Conservation (phyloP, 2,113 vertebrate species). For the Pandion haliaetus region DNA sequence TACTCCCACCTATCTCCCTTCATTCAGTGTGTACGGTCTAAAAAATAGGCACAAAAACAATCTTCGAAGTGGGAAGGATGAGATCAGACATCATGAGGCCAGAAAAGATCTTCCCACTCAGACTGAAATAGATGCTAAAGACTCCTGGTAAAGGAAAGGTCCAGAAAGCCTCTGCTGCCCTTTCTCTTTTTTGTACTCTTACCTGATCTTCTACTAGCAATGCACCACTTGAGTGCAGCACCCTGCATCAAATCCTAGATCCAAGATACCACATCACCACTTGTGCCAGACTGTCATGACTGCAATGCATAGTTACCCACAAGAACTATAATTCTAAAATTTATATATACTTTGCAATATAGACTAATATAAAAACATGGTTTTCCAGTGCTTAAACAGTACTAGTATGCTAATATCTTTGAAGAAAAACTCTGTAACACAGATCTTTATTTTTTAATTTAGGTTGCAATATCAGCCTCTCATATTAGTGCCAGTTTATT, state of each 20-base stretch:
- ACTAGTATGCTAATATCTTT: neutral
- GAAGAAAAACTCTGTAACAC: neutral
- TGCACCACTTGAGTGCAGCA: accelerated
- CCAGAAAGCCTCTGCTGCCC: neutral
- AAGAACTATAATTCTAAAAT: neutral
- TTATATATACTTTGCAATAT: neutral
- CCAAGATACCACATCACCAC: neutral
- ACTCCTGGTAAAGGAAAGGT: neutral
- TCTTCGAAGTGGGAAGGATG: neutral
- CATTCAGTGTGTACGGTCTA: neutral
- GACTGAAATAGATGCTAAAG: neutral
- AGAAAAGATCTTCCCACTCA: neutral
- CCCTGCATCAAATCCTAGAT: neutral
- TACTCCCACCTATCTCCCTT: neutral
- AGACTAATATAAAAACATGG: neutral
- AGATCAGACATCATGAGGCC: neutral
- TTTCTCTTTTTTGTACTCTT: neutral
- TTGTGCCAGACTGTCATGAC: neutral
- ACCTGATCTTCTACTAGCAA: neutral
- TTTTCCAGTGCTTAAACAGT: neutral
- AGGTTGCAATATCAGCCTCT: neutral
- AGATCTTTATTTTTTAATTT: neutral
- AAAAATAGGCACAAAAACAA: neutral
- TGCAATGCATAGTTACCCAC: accelerated
- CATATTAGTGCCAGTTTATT: neutral